A percentile compares a stretch with the other conserved stretches of the same genome.
These are phyloP conservation scores for Drosophila elegans DNA, from an alignment of 1,140 invertebrate species.

Conservation along the genomic window DNA sequence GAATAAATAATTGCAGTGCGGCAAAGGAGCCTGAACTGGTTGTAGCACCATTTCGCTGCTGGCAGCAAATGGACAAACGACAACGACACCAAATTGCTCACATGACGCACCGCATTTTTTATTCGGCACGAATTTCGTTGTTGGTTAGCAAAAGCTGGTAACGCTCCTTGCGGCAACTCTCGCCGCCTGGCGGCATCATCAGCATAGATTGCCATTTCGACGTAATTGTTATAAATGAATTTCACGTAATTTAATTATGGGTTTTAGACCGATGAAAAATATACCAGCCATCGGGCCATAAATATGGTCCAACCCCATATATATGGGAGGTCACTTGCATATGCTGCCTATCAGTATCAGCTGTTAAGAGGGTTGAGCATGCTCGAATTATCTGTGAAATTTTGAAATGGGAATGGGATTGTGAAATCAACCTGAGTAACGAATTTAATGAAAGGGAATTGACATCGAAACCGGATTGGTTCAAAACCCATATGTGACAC, in stretches of 20 bases:
- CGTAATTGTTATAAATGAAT: slow-evolving; percentile 83
- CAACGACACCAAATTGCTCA: slow-evolving; percentile 78
- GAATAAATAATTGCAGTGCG: slow-evolving; percentile 78
- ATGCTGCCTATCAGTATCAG: slow-evolving; percentile 34
- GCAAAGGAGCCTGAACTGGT: slow-evolving; percentile 80
- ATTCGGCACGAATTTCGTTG: slow-evolving; percentile 63
- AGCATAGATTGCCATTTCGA: slow-evolving; percentile 80
- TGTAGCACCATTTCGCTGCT: slow-evolving; percentile 68
- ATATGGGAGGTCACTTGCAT: slow-evolving; percentile 35
- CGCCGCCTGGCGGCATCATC: slow-evolving; percentile 74
- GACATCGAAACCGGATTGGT: neutral
- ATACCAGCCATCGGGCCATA: slow-evolving; percentile 66
- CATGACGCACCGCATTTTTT: slow-evolving; percentile 80
- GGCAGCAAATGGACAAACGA: slow-evolving; percentile 48
- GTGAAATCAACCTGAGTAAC: neutral
- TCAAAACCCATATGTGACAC: neutral
- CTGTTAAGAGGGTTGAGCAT: slow-evolving; percentile 33
- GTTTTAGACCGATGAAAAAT: slow-evolving; percentile 80
- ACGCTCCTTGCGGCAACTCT: slow-evolving; percentile 40
- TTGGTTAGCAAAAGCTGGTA: slow-evolving; percentile 47
- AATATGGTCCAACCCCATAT: slow-evolving; percentile 40
- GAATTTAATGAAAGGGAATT: neutral
- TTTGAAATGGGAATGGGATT: neutral
- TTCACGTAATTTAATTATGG: slow-evolving; percentile 81
- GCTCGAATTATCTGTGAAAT: slow-evolving; percentile 30